Conservation (phyloP, 2,888 invertebrate species). For the Amphipyra tragopoginis region DNA sequence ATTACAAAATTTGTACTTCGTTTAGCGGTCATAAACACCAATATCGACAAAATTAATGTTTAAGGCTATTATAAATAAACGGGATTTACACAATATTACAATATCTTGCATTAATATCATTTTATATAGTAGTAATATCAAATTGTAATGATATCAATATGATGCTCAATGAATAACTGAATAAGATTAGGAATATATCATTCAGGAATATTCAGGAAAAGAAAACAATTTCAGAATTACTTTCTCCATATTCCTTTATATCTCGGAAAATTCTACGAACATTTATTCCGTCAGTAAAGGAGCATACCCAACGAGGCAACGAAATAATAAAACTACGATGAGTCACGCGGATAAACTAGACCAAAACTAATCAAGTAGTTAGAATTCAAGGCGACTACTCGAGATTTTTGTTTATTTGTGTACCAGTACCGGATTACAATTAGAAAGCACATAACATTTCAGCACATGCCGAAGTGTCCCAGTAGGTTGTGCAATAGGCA, state of each 20-base stretch:
- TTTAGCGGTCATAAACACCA: conserved; percentile 12
- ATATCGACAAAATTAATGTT: conserved; percentile 26
- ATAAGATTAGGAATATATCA: too few relatives aligned
- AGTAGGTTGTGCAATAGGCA: conserved; percentile 71
- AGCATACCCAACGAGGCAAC: not conserved
- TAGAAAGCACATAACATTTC: conserved; percentile 80
- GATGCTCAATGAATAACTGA: too few relatives aligned
- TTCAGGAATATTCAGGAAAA: not conserved
- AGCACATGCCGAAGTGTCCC: conserved; percentile 79
- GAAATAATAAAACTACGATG: conserved; percentile 29
- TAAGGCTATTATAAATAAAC: conserved; percentile 22
- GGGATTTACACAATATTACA: conserved; percentile 12
- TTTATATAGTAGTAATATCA: too few relatives aligned
- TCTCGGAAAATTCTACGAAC: not conserved
- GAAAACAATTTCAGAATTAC: not conserved
- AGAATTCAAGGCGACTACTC: conserved; percentile 42
- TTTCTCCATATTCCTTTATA: not conserved
- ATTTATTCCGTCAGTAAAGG: not conserved
- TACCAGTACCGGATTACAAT: conserved; percentile 61
- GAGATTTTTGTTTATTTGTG: conserved; percentile 56
- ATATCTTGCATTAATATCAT: too few relatives aligned
- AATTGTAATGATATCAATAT: too few relatives aligned
- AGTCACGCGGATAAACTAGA: conserved; percentile 47
- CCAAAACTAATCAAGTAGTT: conserved; percentile 33
- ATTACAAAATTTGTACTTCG: conserved; percentile 26